Base-by-base conservation (phyloP, 2,888 invertebrate species). In the Taphrorychus bicolor region DNA sequence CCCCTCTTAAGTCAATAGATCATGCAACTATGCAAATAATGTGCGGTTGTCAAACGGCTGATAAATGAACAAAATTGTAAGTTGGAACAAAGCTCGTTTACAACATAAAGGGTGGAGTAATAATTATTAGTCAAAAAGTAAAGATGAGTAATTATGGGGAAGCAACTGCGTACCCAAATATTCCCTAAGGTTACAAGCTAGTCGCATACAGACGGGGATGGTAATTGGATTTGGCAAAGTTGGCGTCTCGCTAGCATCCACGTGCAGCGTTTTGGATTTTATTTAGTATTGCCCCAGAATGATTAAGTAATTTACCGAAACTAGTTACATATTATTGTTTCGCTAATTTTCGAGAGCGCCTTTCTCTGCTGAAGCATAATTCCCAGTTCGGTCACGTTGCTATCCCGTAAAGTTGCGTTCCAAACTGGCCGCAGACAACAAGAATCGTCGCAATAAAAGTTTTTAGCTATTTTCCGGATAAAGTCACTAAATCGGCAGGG, bases 1-100 rank as follows among this genome's bases (percentile, higher is more conserved):
- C 53, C 41, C 22, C 22, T 42, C 51, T 24, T 51, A 40, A 51
- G 59, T 59, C 59, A 52, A 51, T 59, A 59, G 9, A 24, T 59
- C 40, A 59, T 42, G 16, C 19, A 41, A 17, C 5, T 17, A 45
- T 45, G 17, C 17, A 45, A 45, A 17, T 45, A 45, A 17, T 45
- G 14, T 14, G 45, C 9, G n/a, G n/a, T n/a, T n/a, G 32, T 3
- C 32, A 32, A 32, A n/a, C n/a, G n/a, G n/a, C n/a, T 32, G 32
- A 32, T 32, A 11, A 32, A 32, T 32, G n/a, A n/a, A n/a, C n/a
- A n/a, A n/a, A n/a, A n/a, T n/a, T n/a, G n/a, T n/a, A n/a, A n/a
- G n/a, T n/a, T n/a, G n/a, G n/a, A n/a, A n/a, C n/a, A n/a, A n/a
- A n/a, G n/a, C n/a, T n/a, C n/a, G n/a, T n/a, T n/a, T n/a, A n/a